Conservation (phyloP, 37 sponge, comb jelly and placozoan genomes). For the Tethya wilhelma region DNA sequence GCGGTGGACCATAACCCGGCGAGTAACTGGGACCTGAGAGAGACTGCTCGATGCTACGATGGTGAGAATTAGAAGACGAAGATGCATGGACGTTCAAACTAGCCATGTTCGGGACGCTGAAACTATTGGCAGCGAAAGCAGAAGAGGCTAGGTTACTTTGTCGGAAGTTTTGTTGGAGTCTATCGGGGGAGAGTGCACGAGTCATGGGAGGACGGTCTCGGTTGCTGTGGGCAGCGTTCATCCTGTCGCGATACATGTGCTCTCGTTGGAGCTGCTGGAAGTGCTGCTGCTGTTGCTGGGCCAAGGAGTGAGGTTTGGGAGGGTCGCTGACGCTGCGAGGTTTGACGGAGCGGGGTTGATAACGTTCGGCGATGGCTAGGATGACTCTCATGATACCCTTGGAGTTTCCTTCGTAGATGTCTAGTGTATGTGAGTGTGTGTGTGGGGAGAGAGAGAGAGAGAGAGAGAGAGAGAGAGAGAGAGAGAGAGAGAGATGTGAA, state of each 20-base stretch:
- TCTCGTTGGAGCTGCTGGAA: background rate
- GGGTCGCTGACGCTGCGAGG: constrained; percentile 3
- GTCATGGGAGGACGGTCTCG: background rate
- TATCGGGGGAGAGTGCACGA: background rate
- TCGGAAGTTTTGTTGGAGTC: background rate
- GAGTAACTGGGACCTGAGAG: background rate
- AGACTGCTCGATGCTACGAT: background rate
- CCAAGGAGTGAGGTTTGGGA: background rate
- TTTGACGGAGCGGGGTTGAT: constrained; percentile 65
- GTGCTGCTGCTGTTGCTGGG: background rate
- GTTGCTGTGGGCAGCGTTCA: background rate
- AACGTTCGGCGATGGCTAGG: constrained; percentile 78
- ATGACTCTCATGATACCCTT: constrained; percentile 73
- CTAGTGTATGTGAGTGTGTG: constrained; percentile 26
- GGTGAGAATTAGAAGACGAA: no score
- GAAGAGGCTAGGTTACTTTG: background rate
- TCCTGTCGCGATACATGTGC: background rate
- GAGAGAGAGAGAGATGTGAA: background rate
- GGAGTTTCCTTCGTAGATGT: constrained; percentile 59
- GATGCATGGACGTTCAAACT: background rate
- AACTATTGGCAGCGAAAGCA: background rate
- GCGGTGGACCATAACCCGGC: background rate
- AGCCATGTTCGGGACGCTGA: constrained; percentile 16
- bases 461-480: constrained; percentile 11
- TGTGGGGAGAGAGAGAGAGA: background rate